Conservation (phyloP, 1,140 invertebrate species). For the Brachionus rubens region DNA sequence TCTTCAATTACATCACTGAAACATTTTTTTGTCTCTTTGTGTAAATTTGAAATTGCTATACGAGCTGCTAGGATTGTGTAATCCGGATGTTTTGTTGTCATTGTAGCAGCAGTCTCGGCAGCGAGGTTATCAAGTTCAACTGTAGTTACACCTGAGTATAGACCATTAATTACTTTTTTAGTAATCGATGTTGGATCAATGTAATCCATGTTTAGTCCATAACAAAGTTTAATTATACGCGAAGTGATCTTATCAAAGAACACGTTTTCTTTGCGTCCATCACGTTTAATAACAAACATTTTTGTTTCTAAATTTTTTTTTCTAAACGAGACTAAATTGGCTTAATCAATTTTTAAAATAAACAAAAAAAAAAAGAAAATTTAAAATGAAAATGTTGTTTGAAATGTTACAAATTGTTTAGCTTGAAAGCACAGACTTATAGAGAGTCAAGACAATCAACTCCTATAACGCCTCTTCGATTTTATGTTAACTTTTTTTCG, state of each 20-base stretch:
- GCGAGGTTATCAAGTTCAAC: constrained; percentile 93
- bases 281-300: constrained; percentile 64
- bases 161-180: constrained; percentile 75
- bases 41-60: constrained; percentile 92
- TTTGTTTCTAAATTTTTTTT: constrained; percentile 47
- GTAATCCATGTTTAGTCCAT: constrained; percentile 90
- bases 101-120: constrained; percentile 89
- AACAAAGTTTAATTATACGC: constrained; percentile 88
- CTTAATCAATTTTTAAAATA: constrained; percentile 16
- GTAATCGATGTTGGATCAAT: constrained; percentile 74
- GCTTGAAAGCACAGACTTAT: background rate
- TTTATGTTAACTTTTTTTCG: too few species aligned
- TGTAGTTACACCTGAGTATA: constrained; percentile 92
- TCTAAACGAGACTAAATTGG: background rate
- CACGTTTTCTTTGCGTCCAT: constrained; percentile 84
- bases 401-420: background rate
- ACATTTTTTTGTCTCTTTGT: constrained; percentile 74
- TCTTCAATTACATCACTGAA: constrained; percentile 79
- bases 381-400: background rate
- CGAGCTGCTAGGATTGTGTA: constrained; percentile 91
- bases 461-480: background rate
- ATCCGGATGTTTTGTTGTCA: constrained; percentile 93
- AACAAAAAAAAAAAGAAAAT: background rate
- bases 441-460: background rate
- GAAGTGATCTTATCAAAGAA: constrained; percentile 97